These are phyloP conservation scores for Amphiprion ocellaris DNA, from an alignment of 2,113 vertebrate species.

Conservation along the genomic window DNA sequence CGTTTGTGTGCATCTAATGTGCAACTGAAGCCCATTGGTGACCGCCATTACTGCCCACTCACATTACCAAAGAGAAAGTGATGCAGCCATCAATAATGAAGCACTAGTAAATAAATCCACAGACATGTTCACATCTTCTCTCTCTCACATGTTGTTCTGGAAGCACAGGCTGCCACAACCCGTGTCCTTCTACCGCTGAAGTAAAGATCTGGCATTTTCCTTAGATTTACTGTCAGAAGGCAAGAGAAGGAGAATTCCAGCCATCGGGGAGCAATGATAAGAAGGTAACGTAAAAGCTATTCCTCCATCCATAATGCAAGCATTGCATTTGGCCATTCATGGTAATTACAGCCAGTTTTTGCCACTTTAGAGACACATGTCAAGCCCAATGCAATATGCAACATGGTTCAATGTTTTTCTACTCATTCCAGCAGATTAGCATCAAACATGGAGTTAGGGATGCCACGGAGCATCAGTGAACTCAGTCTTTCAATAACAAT, in stretches of 20 bases:
- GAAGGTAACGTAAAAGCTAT: slow-evolving; percentile 12
- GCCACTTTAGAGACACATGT: slow-evolving; percentile 56
- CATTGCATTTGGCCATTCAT: slow-evolving; percentile 40
- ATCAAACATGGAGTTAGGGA: slow-evolving; percentile 65
- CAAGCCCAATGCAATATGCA: slow-evolving; percentile 55
- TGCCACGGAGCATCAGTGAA: slow-evolving; percentile 51
- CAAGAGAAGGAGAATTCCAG: slow-evolving; percentile 8
- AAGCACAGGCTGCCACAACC: not conserved
- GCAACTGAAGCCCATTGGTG: slow-evolving; percentile 39
- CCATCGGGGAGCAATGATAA: slow-evolving; percentile 18
- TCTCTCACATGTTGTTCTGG: not conserved
- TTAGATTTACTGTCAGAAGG: not conserved
- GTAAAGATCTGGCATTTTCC: slow-evolving; percentile 5
- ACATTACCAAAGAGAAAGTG: slow-evolving; percentile 32
- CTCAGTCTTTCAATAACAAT: slow-evolving; percentile 33
- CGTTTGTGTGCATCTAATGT: slow-evolving; percentile 55
- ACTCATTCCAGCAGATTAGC: slow-evolving; percentile 77
- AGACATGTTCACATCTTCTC: not conserved
- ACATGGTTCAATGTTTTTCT: slow-evolving; percentile 49
- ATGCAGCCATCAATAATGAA: slow-evolving; percentile 48
- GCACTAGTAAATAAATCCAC: slow-evolving; percentile 16
- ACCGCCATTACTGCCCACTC: slow-evolving; percentile 33
- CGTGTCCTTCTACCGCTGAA: slow-evolving; percentile 15
- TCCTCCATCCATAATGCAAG: slow-evolving; percentile 46
- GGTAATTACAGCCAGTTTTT: slow-evolving; percentile 52